Base-by-base conservation (phyloP, 2,888 invertebrate species). In the Netelia virgata region DNA sequence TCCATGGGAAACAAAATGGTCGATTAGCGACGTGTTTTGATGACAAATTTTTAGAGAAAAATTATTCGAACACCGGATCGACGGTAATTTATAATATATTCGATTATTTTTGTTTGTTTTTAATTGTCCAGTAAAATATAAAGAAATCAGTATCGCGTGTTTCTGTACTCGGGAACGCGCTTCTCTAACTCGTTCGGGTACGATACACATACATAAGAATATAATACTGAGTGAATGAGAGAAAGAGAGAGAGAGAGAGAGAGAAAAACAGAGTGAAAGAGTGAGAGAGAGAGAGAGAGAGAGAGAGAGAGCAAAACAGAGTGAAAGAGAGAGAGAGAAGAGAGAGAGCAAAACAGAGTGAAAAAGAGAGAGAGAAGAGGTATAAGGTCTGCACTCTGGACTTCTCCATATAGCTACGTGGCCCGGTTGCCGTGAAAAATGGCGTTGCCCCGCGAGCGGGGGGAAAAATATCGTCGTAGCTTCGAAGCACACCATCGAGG, bases 341-440 rank as follows among this genome's bases (percentile, higher is more conserved):
- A 53, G 68, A 85, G 77, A 64, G 70, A 70, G 77, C 61, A 23
- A 66, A 5, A 3, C 0, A 28, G 9, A 18, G 10, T 41, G 28
- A 61, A 23, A 73, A 16, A 53, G 10, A 23, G 23, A 23, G 23
- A 23, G 59, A 23, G 50, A 64, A 59, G 59, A 47, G 57, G 41
- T 18, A 41, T 43, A 63, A 75, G 61, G 66, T 63, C 61, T 23
- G 55, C n/a, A 66, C 43, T 79, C 72, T 68, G n/a, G 36, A 72
- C 81, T 69, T 73, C 57, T 50, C 76, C 66, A 63, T 78, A 66
- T 43, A 74, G 78, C 77, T 76, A 80, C 84, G 77, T 82, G 85
- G 81, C 81, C 82, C 83, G 74, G 78, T 87, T 86, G 88, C 83
- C 72, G 83, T 83, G 87, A 88, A 89, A 89, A 88, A 87, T 89